Percentiles rank a stretch among this genome's conserved stretches.
These are phyloP conservation scores for Cyclargus thomasi DNA, from an alignment of 1,140 invertebrate genomes.

Conservation along the genomic window DNA sequence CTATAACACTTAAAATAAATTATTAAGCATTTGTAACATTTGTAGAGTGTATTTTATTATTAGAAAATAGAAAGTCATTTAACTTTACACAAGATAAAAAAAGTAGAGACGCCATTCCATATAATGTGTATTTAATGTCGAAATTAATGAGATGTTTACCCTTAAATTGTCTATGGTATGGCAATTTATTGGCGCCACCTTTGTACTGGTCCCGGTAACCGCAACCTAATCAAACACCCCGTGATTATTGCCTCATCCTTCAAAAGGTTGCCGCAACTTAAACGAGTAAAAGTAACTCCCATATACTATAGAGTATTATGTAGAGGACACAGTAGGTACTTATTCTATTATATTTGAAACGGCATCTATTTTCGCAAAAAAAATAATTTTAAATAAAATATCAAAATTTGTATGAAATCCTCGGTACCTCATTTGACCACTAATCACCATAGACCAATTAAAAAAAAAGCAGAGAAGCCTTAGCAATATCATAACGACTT, in stretches of 20 bases:
- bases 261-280: not conserved
- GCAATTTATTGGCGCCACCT: conserved; percentile 2
- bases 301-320: not conserved
- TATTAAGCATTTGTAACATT: not conserved
- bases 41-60: not conserved
- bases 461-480: too few species aligned
- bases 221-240: not conserved
- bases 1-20: not conserved
- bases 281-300: not conserved
- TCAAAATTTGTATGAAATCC: too few species aligned
- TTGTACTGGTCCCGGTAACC: not conserved
- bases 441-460: too few species aligned
- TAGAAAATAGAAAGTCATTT: not conserved
- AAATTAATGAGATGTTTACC: conserved; percentile 3
- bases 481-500: too few species aligned
- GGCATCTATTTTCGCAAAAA: too few species aligned
- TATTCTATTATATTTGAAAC: too few species aligned
- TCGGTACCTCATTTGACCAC: too few species aligned
- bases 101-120: not conserved
- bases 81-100: not conserved
- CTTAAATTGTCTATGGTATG: conserved; percentile 1
- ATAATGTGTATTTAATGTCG: not conserved
- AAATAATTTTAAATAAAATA: too few species aligned
- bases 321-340: not conserved
- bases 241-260: conserved; percentile 2